phyloP scores from a whole-genome alignment of 37 sponge, comb jelly and placozoan species.

The Agelas oroides region DNA sequence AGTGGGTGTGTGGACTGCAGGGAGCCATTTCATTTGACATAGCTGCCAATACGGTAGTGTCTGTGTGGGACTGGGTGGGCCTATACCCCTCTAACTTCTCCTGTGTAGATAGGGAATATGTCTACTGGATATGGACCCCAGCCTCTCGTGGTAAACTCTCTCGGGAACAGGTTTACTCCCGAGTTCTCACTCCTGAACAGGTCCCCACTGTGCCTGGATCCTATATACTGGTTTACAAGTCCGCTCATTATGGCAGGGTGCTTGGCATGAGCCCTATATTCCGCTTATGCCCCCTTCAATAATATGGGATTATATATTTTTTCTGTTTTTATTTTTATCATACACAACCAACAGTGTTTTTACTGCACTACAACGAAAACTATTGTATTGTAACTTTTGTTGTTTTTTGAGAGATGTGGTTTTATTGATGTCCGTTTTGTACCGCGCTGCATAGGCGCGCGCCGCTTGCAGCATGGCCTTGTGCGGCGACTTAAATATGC shows the following conservation, averaged over 20 bases:
- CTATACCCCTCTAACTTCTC: conserved; percentile 59
- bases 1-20: conserved; percentile 46
- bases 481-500: too few relatives aligned
- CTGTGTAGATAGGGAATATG: conserved; percentile 54
- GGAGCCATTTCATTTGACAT: conserved; percentile 63
- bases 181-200: conserved; percentile 16
- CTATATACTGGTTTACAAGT: conserved; percentile 65
- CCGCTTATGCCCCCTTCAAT: not conserved
- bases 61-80: conserved; percentile 78
- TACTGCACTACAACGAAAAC: too few relatives aligned
- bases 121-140: conserved; percentile 55
- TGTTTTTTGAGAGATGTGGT: too few relatives aligned
- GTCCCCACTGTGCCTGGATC: conserved; percentile 44
- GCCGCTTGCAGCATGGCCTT: too few relatives aligned
- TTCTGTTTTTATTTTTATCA: not conserved
- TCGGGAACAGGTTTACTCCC: conserved; percentile 12
- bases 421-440: too few relatives aligned
- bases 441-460: too few relatives aligned
- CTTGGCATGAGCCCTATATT: conserved; percentile 82
- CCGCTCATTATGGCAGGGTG: conserved; percentile 32
- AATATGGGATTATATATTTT: not conserved
- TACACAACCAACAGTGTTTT: too few relatives aligned
- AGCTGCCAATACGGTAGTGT: conserved; percentile 30
- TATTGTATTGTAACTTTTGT: too few relatives aligned
- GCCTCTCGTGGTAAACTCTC: conserved; percentile 6